Conservation (phyloP, 1,140 invertebrate genomes). For the Physella acuta region DNA sequence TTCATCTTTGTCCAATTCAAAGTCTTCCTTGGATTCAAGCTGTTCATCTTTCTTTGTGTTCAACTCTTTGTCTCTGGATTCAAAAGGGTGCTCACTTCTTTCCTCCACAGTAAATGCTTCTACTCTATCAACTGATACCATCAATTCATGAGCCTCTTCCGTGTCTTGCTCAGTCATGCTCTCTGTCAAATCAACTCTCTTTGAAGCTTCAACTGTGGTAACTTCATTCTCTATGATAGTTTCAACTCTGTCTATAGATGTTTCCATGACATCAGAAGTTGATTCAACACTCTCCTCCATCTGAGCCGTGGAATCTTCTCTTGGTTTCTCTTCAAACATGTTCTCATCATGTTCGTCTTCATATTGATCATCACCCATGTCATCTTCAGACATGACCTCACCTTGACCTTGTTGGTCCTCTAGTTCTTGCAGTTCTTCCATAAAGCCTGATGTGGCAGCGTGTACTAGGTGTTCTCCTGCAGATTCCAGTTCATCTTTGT, state of each 20-base stretch:
- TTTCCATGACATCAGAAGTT: neutral
- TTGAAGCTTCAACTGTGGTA: neutral
- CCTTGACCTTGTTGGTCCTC: conserved; percentile 16
- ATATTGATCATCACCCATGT: conserved; percentile 29
- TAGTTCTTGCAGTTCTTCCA: conserved; percentile 24
- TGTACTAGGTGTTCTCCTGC: too few relatives aligned
- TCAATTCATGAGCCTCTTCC: neutral
- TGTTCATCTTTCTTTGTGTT: neutral
- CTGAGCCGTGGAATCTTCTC: neutral
- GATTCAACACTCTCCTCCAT: neutral
- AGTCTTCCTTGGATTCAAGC: neutral
- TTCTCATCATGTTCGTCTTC: conserved; percentile 31
- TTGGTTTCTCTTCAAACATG: neutral
- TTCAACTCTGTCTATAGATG: conserved; percentile 10
- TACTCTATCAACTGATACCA: neutral
- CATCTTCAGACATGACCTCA: conserved; percentile 26
- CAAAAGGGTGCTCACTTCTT: neutral
- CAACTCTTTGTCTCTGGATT: neutral
- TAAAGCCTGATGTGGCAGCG: too few relatives aligned
- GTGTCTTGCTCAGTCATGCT: neutral
- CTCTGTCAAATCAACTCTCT: neutral
- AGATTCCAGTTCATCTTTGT: neutral
- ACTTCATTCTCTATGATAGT: neutral
- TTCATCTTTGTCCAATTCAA: neutral
- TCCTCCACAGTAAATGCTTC: conserved; percentile 4